Conservation (phyloP, 1,140 invertebrate genomes). For the Neomicropteryx cornuta region DNA sequence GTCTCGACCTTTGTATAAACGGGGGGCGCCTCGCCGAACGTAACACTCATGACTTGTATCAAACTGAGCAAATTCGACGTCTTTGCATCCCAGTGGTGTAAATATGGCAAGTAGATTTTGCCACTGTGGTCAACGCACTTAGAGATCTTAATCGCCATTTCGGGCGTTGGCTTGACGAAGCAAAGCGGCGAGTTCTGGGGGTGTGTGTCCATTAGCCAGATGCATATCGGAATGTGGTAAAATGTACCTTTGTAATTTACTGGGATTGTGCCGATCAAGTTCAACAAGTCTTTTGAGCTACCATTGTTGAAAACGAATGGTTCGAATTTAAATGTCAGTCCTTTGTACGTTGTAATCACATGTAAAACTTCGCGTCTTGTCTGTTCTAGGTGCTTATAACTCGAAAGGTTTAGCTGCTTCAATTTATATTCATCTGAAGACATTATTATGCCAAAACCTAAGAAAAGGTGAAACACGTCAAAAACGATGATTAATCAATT, state of each 20-base stretch:
- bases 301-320: slow-evolving; percentile 85
- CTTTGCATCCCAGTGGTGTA: slow-evolving; percentile 87
- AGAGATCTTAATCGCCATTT: slow-evolving; percentile 93
- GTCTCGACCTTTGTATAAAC: slow-evolving; percentile 65
- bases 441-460: slow-evolving; percentile 20
- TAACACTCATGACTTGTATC: slow-evolving; percentile 84
- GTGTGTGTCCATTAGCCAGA: slow-evolving; percentile 96
- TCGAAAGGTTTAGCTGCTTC: slow-evolving; percentile 40
- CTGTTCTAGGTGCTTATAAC: slow-evolving; percentile 66
- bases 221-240: slow-evolving; percentile 95
- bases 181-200: slow-evolving; percentile 96
- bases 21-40: slow-evolving; percentile 92
- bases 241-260: slow-evolving; percentile 78
- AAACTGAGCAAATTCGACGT: slow-evolving; percentile 74
- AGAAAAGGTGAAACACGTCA: no score
- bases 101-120: slow-evolving; percentile 92
- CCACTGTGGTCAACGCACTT: slow-evolving; percentile 92
- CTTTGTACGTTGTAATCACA: slow-evolving; percentile 59
- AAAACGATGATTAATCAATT: no score
- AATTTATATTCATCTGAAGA: slow-evolving; percentile 39
- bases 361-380: slow-evolving; percentile 62
- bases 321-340: slow-evolving; percentile 45
- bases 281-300: slow-evolving; percentile 65
- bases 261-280: slow-evolving; percentile 86
- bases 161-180: slow-evolving; percentile 89